These are phyloP conservation scores for Patagioenas fasciata DNA, from an alignment of 2,113 vertebrate genomes.

Conservation along the genomic window DNA sequence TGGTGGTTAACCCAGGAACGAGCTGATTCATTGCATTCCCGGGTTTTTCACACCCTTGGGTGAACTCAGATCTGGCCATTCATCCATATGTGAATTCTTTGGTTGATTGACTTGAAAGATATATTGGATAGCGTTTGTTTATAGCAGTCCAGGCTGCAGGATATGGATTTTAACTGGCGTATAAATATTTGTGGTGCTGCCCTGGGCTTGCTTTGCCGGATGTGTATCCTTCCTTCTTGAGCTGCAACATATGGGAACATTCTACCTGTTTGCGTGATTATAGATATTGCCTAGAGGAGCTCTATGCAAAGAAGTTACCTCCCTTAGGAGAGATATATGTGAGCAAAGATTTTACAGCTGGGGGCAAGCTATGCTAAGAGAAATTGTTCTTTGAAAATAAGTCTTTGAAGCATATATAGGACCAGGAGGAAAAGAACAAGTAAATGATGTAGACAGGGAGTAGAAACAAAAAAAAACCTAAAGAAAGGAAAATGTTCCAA, in stretches of 20 bases:
- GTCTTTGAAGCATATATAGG: conserved; percentile 41
- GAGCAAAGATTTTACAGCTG: conserved; percentile 35
- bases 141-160: neutral
- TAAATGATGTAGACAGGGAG: neutral
- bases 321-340: neutral
- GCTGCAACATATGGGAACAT: neutral
- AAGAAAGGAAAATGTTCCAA: neutral
- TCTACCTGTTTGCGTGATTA: conserved; percentile 42
- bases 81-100: neutral
- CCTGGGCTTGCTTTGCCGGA: neutral
- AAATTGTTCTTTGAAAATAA: conserved; percentile 35
- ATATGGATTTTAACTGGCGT: neutral
- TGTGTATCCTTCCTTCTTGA: neutral
- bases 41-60: neutral
- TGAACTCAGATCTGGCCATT: neutral
- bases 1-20: neutral
- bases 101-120: neutral
- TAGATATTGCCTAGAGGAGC: conserved; percentile 29
- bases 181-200: conserved; percentile 12
- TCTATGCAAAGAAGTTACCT: neutral
- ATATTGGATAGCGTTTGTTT: neutral
- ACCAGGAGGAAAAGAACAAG: conserved; percentile 15
- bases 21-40: neutral
- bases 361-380: neutral
- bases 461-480: neutral